Conservation (phyloP, 1,140 invertebrate species). For the Drosophila punjabiensis region DNA sequence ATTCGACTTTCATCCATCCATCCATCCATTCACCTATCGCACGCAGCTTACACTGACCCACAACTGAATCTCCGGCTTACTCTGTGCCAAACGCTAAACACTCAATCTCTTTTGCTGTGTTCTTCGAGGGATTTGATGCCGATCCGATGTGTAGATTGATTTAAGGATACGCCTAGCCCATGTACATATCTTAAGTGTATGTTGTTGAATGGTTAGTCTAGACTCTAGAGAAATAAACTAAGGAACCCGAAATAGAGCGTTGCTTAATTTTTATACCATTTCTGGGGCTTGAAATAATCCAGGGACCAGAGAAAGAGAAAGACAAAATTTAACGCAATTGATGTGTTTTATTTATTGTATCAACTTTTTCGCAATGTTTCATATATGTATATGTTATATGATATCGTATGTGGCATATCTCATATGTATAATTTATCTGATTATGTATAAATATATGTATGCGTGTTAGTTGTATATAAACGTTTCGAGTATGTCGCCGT, state of each 20-base stretch:
- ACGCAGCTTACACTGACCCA: conserved; percentile 45
- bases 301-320: not conserved
- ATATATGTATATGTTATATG: conserved; percentile 69
- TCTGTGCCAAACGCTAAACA: conserved; percentile 31
- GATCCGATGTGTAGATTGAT: conserved; percentile 50
- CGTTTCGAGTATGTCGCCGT: conserved; percentile 51
- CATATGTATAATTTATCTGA: conserved; percentile 74
- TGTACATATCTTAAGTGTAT: conserved; percentile 39
- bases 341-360: conserved; percentile 80
- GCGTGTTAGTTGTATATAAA: conserved; percentile 55
- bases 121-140: conserved; percentile 63
- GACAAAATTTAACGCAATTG: conserved; percentile 47
- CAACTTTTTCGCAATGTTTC: conserved; percentile 67
- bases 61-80: conserved; percentile 22
- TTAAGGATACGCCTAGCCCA: conserved; percentile 50
- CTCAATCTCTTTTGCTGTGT: conserved; percentile 58
- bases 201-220: conserved; percentile 48
- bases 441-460: conserved; percentile 73
- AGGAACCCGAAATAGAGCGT: conserved; percentile 2
- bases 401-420: conserved; percentile 63
- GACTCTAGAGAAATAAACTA: conserved; percentile 33
- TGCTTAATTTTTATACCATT: not conserved
- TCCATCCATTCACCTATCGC: conserved; percentile 10
- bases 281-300: not conserved
- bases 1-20: conserved; percentile 14